Base-by-base conservation (phyloP, 2,888 invertebrate species). In the Calephelis perditalis region DNA sequence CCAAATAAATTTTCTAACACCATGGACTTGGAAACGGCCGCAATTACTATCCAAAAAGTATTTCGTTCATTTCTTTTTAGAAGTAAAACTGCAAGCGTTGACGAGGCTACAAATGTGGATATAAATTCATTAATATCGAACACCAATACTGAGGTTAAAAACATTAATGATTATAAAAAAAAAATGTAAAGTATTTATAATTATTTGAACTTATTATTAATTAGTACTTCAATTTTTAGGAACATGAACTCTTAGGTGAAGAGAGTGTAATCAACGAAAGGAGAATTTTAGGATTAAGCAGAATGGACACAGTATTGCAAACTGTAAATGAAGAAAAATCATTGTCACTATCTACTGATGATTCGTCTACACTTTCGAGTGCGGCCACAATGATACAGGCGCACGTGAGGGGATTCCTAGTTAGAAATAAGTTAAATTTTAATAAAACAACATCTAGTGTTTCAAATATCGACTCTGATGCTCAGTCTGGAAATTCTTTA, bases 351-450 rank as follows among this genome's bases (percentile, higher is more conserved):
- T 91, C 91, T 36, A 90, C 89, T 37, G 91, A 91, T 64, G 91
- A 91, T 66, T 91, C 91, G 10, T 90, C 91, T 12, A 86, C 88
- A 35, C 70, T 91, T 62, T 91, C 91, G 35, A 92, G 91, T 73
- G 93, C 92, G 15, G 94, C 94, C 45, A 93, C 92, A 4, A 92
- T 92, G 70, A 94, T 94, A 68, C 94, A 94, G 81, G 93, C 94
- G 6, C 93, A 94, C 57, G 93, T 94, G 56, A 88, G 94, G 64
- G 94, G 94, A 3, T 94, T 92, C 74, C 88, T 94, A 72, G 93
- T 93, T 46, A 84, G 94, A 62, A 92, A 91, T 74, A 85, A 84
- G 71, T 70, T 86, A n/a, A 79, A 84, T 68, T 78, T 79, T 47
- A 82, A 82, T 63, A 90, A 85, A 79, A 84, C 85, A 0, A 67